Percentiles rank a stretch among this genome's conserved stretches.
phyloP scores from a whole-genome alignment of 2,113 vertebrate species.

The Pongo pygmaeus region DNA sequence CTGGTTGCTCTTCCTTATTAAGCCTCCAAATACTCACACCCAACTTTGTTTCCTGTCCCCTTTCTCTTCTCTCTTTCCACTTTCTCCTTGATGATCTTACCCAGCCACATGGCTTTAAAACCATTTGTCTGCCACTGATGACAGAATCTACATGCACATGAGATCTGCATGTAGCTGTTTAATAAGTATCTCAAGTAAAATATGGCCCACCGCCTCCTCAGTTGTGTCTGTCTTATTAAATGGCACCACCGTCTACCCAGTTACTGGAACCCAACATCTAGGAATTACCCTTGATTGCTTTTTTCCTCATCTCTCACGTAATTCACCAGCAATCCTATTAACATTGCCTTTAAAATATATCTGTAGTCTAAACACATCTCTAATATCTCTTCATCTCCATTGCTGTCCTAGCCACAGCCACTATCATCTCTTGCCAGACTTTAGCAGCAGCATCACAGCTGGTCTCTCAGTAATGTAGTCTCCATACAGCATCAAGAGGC shows the following conservation, averaged over 20 bases:
- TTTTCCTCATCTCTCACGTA: background rate
- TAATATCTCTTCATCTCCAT: background rate
- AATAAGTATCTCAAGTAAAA: background rate
- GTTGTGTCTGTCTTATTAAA: background rate
- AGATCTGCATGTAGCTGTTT: background rate
- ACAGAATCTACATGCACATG: background rate
- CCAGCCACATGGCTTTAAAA: background rate
- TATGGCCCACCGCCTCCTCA: background rate
- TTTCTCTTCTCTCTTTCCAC: background rate
- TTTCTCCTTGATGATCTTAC: background rate
- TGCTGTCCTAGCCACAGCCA: background rate
- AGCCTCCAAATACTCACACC: background rate
- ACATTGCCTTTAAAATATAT: background rate
- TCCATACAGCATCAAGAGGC: background rate
- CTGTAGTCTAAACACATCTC: background rate
- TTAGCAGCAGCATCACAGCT: rapidly evolving
- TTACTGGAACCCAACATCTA: background rate
- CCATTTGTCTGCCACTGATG: background rate
- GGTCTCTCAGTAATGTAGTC: background rate
- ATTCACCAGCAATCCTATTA: background rate
- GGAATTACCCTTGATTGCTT: background rate
- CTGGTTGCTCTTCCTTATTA: background rate
- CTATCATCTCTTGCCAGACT: background rate
- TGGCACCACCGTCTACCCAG: background rate
- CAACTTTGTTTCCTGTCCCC: background rate